phyloP scores from a whole-genome alignment of 2,888 invertebrate genomes.

The Carterocephalus palaemon region DNA sequence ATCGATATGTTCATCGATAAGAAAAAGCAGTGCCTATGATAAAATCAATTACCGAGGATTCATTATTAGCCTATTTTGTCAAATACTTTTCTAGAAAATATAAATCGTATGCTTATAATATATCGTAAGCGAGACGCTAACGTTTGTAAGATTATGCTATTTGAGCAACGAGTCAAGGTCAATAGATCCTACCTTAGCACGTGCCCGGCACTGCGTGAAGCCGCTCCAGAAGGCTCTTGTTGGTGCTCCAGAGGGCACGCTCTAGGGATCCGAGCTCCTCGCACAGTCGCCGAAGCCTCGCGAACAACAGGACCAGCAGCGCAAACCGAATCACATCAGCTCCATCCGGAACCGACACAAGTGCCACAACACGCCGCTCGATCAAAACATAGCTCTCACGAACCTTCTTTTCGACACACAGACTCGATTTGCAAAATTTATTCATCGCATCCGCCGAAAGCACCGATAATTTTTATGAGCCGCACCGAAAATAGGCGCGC shows the following conservation, averaged over 20 bases:
- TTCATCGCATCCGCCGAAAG: constrained; percentile 78
- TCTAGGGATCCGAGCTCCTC: constrained; percentile 36
- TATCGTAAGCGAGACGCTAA: constrained; percentile 3
- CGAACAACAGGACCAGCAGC: constrained; percentile 50
- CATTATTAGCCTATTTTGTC: too few relatives aligned
- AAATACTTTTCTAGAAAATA: too few relatives aligned
- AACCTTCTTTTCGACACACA: constrained; percentile 74
- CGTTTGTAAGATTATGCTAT: constrained; percentile 5
- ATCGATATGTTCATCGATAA: constrained; percentile 6
- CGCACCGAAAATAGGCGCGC: constrained; percentile 58
- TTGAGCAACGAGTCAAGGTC: constrained; percentile 40
- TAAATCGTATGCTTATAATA: too few relatives aligned
- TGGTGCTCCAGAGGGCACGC: constrained; percentile 37
- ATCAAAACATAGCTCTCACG: constrained; percentile 75
- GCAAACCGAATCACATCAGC: constrained; percentile 55
- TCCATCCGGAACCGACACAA: constrained; percentile 68
- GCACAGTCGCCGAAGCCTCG: constrained; percentile 50
- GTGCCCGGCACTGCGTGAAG: constrained; percentile 46
- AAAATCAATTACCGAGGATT: too few relatives aligned
- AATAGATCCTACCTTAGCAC: constrained; percentile 62
- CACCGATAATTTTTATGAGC: constrained; percentile 68
- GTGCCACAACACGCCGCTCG: constrained; percentile 65
- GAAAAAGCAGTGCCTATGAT: not conserved
- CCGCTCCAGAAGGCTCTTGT: constrained; percentile 42
- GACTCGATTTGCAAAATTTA: constrained; percentile 76